Base-by-base conservation (phyloP, 2,888 invertebrate genomes). In the Catocala fraxini region DNA sequence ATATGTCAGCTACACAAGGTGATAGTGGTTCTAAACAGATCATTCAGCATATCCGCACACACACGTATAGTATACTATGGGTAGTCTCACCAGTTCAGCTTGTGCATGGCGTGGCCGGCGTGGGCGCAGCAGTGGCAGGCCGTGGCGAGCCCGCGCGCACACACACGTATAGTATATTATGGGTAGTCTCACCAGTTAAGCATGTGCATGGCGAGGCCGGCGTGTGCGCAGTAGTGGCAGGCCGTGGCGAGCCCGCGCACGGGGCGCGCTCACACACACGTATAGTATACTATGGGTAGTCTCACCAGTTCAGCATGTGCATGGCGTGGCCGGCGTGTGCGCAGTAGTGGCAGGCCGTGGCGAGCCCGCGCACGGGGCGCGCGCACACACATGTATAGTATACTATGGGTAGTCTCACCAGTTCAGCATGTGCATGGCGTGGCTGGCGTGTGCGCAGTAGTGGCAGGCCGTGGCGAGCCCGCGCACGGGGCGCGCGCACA, bases 241-340 rank as follows among this genome's bases (percentile, higher is more conserved):
- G 97, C 97, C 85, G 97, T 97, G 51, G 98, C 97, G 0, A 96
- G 95, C 4, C 97, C 99, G 92, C 96, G 96, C 34, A 25, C 25
- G 25, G 0, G 96, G 95, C 4, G 97, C 99, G 92, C 96, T 96
- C 34, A 98, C 98, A 99, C 72, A 99, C 90, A 12, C 35, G 35
- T 35, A 2, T 4, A 35, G 7, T 35, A 35, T 35, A 35, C 35
- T 35, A 35, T 35, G 35, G 35, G 35, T 35, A 35, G 35, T 35
- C 70, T 56, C 34, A 92, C 99, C 99, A 99, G 57, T 96, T 95
- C 77, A 96, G 94, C 93, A 99, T 95, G 89, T 99, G 99, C 53
- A 94, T 89, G 3, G 97, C 96, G 89, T 99, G 99, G 0, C 99
- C 99, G 2, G 98, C 99, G 89, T 99, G 99, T 0, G 98, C 98